These are phyloP conservation scores for Hassar affinis DNA, from an alignment of 2,113 vertebrate species.

Conservation along the genomic window DNA sequence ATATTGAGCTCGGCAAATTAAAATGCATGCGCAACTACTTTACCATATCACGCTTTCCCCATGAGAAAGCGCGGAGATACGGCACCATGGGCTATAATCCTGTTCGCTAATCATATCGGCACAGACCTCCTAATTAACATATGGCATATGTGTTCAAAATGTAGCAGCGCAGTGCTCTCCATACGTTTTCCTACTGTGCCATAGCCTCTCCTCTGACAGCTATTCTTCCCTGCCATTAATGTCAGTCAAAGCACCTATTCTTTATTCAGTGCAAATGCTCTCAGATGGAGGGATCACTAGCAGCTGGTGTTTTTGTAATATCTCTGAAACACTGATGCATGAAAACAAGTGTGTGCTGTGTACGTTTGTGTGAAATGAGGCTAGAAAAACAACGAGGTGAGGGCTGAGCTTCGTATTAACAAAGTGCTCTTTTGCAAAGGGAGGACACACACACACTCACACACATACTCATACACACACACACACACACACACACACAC, in stretches of 20 bases:
- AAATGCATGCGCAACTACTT: conserved; percentile 69
- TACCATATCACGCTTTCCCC: conserved; percentile 66
- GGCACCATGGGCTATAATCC: conserved; percentile 70
- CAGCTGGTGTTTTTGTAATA: conserved; percentile 49
- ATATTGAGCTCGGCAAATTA: conserved; percentile 66
- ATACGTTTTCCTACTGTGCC: conserved; percentile 62
- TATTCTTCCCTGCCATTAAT: conserved; percentile 64
- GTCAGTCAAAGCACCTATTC: conserved; percentile 65
- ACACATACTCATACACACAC: conserved; percentile 33
- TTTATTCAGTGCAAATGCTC: conserved; percentile 47
- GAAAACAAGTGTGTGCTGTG: conserved; percentile 48
- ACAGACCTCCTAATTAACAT: conserved; percentile 74
- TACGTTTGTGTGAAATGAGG: conserved; percentile 51
- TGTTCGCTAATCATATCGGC: conserved; percentile 73
- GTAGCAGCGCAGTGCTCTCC: conserved; percentile 64
- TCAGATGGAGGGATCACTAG: conserved; percentile 11
- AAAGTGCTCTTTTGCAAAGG: conserved; percentile 47
- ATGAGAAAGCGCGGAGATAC: conserved; percentile 59
- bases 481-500: conserved; percentile 12
- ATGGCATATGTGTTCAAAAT: conserved; percentile 69
- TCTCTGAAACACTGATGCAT: conserved; percentile 51
- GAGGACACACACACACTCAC: conserved; percentile 30
- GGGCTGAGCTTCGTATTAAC: conserved; percentile 53
- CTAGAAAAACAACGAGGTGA: conserved; percentile 60
- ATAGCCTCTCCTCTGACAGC: conserved; percentile 64